Evolutionary conservation across 1,140 invertebrate genomes (phyloP).

Genomic region (Sinonovacula constricta): DNA sequence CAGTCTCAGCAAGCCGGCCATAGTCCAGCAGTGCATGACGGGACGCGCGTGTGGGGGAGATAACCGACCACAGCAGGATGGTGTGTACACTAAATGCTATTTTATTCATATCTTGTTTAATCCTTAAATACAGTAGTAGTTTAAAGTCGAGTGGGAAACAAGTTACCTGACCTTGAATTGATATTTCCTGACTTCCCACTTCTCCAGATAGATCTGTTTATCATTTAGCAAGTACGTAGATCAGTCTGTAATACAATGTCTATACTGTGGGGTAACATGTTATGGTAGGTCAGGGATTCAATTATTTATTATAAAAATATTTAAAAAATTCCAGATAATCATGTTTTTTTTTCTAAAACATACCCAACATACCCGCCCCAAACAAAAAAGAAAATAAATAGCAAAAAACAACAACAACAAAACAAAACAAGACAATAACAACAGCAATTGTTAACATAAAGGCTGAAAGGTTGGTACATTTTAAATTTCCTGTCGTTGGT

Average conservation of each 20-base stretch:
- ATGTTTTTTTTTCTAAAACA: no score
- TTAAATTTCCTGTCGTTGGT: no score
- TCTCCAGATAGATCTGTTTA: neutral
- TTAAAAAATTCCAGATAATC: no score
- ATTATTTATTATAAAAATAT: no score
- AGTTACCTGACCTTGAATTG: neutral
- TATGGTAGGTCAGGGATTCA: no score
- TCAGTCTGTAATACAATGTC: neutral
- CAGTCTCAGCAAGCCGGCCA: conserved; percentile 25
- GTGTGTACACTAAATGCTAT: neutral
- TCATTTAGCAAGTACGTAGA: neutral
- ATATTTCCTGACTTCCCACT: neutral
- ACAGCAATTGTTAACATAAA: no score
- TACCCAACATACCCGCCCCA: no score
- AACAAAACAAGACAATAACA: no score
- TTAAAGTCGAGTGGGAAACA: neutral
- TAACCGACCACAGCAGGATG: conserved; percentile 22
- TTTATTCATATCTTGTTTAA: neutral
- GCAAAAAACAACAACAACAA: no score
- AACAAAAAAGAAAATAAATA: no score
- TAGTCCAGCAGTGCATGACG: conserved; percentile 26
- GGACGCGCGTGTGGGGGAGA: conserved; percentile 23
- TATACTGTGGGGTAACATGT: neutral
- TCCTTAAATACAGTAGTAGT: neutral
- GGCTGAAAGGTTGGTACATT: no score